phyloP scores from a whole-genome alignment of 2,113 vertebrate genomes.

The Scatophagus argus region DNA sequence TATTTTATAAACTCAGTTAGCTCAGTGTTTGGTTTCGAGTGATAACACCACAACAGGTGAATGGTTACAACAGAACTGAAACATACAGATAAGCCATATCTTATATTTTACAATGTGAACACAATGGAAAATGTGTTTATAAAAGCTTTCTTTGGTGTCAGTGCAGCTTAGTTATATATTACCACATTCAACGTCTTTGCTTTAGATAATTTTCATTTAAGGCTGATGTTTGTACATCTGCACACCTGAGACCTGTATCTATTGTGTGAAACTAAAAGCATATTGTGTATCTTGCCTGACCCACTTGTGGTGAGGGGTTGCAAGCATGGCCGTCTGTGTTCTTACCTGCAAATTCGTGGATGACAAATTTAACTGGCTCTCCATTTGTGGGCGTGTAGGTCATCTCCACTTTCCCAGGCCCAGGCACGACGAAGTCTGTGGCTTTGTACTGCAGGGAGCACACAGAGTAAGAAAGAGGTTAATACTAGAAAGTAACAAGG shows the following conservation, averaged over 20 bases:
- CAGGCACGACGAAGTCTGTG: conserved; percentile 97
- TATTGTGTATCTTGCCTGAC: neutral
- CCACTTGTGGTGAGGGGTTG: neutral
- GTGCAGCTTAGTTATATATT: neutral
- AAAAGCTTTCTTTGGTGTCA: neutral
- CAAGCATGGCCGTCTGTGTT: neutral
- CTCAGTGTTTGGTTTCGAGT: conserved; percentile 13
- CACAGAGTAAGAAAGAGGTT: conserved; percentile 3
- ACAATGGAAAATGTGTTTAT: neutral
- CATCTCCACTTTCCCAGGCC: conserved; percentile 95
- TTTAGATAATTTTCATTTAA: neutral
- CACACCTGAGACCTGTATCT: neutral
- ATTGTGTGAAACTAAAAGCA: neutral
- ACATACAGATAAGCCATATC: neutral
- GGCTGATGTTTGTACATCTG: neutral
- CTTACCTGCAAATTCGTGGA: conserved; percentile 94
- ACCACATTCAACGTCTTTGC: neutral
- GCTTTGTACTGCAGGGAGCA: conserved; percentile 90
- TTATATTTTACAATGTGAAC: conserved; percentile 18
- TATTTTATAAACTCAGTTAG: no score
- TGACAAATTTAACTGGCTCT: conserved; percentile 86
- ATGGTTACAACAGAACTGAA: neutral
- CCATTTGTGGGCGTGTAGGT: conserved; percentile 89
- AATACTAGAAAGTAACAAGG: neutral
- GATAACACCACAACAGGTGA: neutral